Conservation (phyloP, 2,888 invertebrate genomes). For the Zhengitettix transpicula region DNA sequence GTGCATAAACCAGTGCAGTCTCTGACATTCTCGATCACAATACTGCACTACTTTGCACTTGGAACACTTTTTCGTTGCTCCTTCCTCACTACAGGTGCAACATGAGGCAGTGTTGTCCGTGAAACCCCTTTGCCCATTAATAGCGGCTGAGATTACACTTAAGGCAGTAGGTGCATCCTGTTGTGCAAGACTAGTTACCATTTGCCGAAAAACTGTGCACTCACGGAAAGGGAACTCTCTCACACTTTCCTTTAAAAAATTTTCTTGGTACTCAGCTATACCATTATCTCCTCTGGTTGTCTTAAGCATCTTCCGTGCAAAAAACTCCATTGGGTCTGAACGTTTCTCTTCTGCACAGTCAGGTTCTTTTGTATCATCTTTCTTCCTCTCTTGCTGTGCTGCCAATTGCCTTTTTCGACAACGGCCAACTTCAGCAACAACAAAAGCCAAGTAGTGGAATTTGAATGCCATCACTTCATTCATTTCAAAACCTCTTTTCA, state of each 20-base stretch:
- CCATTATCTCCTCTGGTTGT: conserved; percentile 49
- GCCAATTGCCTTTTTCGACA: conserved; percentile 49
- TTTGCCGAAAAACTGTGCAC: conserved; percentile 75
- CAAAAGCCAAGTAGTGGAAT: conserved; percentile 63
- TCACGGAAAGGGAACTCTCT: conserved; percentile 83
- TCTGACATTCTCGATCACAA: conserved; percentile 87
- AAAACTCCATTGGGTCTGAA: conserved; percentile 53
- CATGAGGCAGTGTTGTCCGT: conserved; percentile 40
- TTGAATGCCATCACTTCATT: conserved; percentile 88
- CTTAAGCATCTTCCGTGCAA: conserved; percentile 59
- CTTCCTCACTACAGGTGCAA: conserved; percentile 80
- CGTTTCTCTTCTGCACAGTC: conserved; percentile 33
- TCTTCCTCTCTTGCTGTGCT: conserved; percentile 24
- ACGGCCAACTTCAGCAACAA: conserved; percentile 53
- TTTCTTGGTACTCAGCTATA: conserved; percentile 39
- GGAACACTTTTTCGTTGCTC: conserved; percentile 83
- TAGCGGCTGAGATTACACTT: conserved; percentile 56
- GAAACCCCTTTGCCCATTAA: conserved; percentile 79
- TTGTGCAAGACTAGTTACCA: conserved; percentile 58
- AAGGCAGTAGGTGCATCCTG: conserved; percentile 55
- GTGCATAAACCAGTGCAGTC: conserved; percentile 82
- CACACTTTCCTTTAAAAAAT: conserved; percentile 68
- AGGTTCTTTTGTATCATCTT: conserved; percentile 15
- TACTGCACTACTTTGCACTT: conserved; percentile 88
- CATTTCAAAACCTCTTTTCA: conserved; percentile 61